Evolutionary conservation across 2,888 invertebrate species (phyloP).

Genomic region (Teleogryllus oceanicus): DNA sequence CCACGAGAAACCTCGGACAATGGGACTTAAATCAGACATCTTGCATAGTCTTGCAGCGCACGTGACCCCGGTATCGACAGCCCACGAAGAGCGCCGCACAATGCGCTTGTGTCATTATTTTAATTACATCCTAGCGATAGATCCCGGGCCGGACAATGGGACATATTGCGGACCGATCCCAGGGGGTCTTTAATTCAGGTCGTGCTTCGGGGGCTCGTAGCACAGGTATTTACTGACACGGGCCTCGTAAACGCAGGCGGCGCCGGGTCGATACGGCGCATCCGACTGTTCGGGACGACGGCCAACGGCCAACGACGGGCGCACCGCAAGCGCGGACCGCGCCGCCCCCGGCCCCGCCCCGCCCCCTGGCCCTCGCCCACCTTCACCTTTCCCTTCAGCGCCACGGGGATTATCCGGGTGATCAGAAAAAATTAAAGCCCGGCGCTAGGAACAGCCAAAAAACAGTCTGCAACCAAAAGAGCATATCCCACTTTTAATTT

Average conservation of each 20-base stretch:
- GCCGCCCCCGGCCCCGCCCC: neutral
- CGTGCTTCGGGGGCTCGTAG: conserved; percentile 18
- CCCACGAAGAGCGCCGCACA: conserved; percentile 10
- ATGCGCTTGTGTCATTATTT: neutral
- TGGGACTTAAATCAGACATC: conserved; percentile 18
- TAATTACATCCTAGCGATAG: conserved; percentile 7
- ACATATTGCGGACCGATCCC: conserved; percentile 18
- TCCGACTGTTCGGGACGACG: neutral
- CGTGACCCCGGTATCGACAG: conserved; percentile 18
- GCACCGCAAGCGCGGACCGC: neutral
- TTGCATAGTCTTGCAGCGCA: conserved; percentile 18
- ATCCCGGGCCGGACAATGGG: neutral
- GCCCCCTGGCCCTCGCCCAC: neutral
- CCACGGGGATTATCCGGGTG: no score
- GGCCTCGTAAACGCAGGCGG: conserved; percentile 18
- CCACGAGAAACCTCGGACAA: conserved; percentile 18
- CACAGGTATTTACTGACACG: conserved; percentile 18
- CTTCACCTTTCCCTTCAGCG: no score
- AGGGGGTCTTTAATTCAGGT: conserved; percentile 18
- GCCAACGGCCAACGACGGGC: neutral
- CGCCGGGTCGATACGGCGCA: neutral
- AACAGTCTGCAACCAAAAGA: no score
- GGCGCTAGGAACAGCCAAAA: no score
- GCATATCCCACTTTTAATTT: no score
- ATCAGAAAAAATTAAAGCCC: no score